Base-by-base conservation (phyloP, 2,797 vertebrate genomes). In the Notoglanidium macrostoma region DNA sequence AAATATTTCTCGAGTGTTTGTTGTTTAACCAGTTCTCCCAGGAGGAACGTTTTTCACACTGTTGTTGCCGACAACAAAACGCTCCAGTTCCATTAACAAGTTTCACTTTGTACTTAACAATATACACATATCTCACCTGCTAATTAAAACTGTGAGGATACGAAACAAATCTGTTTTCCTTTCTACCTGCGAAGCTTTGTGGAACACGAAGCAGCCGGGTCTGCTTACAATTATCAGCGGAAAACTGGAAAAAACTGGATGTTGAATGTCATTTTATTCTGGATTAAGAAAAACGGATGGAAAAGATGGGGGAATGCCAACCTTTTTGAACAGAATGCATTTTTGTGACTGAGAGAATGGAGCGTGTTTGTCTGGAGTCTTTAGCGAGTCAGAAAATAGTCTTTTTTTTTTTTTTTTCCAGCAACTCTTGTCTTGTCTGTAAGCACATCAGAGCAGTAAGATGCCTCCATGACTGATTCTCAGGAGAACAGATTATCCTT, bases 51-150 rank as follows among this genome's bases (percentile, higher is more conserved):
- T 73, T 85, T 88, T 82, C 93, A 95, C 94, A 92, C 92, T 89
- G 93, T 85, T 92, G 90, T 92, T 92, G 90, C 92, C 93, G 93
- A 94, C 93, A 93, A 93, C 89, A 92, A 93, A 94, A 86, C 51
- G 57, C 35, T 85, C 70, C 87, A 0, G 9, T 32, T 88, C 84
- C 91, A 91, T 90, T 94, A 91, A 32, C 79, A 86, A 54, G 85
- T 91, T 91, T 91, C 92, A 89, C 85, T 88, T 90, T 90, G 91
- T 88, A 91, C 63, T 79, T 67, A 65, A 55, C 54, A 81, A 74
- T 51, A 44, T 55, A 80, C 68, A 85, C 85, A 35, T 65, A 73
- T 85, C 81, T 51, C 59, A 46, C 54, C 51, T 83, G 57, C 83
- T 81, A 92, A 88, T 87, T 89, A 83, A 89, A 89, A 70, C 40